Percentiles rank a stretch among this genome's conserved stretches.
Evolutionary conservation across 2,113 vertebrate genomes (phyloP).

Genomic region (Gallinago undulata): DNA sequence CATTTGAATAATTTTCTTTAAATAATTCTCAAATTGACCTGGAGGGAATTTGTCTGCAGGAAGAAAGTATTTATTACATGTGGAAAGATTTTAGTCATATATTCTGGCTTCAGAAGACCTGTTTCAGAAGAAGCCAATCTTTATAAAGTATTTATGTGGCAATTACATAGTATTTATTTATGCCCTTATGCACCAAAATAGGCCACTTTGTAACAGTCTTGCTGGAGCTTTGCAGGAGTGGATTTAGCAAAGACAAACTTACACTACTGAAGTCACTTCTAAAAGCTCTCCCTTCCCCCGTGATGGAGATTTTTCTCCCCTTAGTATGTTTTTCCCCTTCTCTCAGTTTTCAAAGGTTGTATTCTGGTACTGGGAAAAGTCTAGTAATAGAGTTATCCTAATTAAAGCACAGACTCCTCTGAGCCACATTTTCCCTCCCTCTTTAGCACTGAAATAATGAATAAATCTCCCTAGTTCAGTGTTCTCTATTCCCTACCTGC

Average conservation of each 20-base stretch:
- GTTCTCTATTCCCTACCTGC: neutral
- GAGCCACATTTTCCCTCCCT: neutral
- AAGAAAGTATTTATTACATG: neutral
- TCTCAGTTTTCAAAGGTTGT: neutral
- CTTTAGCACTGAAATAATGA: neutral
- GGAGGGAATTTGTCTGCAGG: neutral
- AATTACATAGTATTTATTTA: neutral
- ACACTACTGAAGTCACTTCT: neutral
- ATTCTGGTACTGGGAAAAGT: neutral
- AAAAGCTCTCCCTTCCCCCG: neutral
- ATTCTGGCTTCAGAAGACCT: neutral
- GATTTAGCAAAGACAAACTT: neutral
- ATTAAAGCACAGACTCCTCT: neutral
- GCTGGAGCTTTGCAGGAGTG: neutral
- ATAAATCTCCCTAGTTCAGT: neutral
- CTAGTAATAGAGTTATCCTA: neutral
- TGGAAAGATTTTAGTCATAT: neutral
- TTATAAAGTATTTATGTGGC: neutral
- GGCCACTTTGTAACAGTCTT: neutral
- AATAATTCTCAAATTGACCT: constrained; percentile 1
- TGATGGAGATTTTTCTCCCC: neutral
- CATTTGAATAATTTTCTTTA: neutral
- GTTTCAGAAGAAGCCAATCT: neutral
- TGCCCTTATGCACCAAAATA: neutral
- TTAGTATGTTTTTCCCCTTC: neutral